A percentile compares a stretch with the other conserved stretches of the same genome.
These are phyloP conservation scores for Natator depressus DNA, from an alignment of 2,113 vertebrate species.

Conservation along the genomic window DNA sequence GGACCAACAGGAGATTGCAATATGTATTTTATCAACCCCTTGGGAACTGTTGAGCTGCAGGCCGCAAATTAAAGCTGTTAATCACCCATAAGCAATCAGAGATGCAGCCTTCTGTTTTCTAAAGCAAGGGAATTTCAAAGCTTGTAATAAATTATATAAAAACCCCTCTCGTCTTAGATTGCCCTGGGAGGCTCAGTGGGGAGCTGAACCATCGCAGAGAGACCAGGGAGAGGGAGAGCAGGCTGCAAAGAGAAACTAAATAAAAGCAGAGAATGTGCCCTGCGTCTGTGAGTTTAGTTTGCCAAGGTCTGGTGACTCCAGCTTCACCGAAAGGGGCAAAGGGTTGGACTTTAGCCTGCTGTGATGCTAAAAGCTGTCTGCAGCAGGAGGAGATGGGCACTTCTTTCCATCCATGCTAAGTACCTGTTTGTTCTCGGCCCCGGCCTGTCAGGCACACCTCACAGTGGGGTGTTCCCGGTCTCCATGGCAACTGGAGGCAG, in stretches of 20 bases:
- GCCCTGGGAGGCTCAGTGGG: background rate
- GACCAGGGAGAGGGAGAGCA: background rate
- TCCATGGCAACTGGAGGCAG: background rate
- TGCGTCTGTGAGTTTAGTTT: background rate
- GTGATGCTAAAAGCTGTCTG: background rate
- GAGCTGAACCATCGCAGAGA: background rate
- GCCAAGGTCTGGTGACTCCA: background rate
- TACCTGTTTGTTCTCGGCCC: background rate
- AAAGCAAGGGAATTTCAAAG: background rate
- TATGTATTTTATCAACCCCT: conserved; percentile 58
- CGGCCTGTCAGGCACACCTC: background rate
- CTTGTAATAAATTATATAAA: conserved; percentile 42
- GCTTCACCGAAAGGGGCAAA: background rate
- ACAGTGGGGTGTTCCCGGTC: background rate
- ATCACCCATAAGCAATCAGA: conserved; percentile 17
- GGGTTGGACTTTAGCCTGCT: background rate
- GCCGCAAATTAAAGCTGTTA: conserved; percentile 59
- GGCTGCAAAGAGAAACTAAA: background rate
- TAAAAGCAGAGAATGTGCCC: background rate
- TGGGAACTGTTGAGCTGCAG: conserved; percentile 50
- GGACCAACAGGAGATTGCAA: conserved; percentile 41
- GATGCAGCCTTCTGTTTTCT: conserved; percentile 20
- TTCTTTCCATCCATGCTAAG: background rate
- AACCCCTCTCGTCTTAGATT: background rate
- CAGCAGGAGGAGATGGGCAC: background rate